Conservation (phyloP, 23 tunicate species). For the Clavelina lepadiformis region DNA sequence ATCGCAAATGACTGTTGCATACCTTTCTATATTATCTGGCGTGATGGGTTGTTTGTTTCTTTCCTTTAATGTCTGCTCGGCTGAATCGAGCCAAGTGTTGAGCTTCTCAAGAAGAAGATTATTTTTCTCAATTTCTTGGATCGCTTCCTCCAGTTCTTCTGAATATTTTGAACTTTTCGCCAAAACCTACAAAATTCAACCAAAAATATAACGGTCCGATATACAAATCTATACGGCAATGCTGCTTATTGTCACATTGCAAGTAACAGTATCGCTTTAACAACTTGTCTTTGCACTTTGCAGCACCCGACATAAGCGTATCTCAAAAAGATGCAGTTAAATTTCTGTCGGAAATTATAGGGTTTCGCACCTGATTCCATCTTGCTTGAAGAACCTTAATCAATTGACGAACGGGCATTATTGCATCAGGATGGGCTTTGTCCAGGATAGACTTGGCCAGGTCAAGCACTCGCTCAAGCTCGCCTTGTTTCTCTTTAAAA, state of each 20-base stretch:
- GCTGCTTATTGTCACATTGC: not conserved
- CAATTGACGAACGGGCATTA: slow-evolving; percentile 72
- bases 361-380: slow-evolving; percentile 77
- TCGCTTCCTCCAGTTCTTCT: slow-evolving; percentile 26
- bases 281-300: no score
- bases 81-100: slow-evolving; percentile 64
- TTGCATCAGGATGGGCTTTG: slow-evolving; percentile 86
- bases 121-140: slow-evolving; percentile 41
- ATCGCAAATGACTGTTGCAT: not conserved
- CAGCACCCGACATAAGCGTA: no score
- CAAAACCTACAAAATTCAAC: slow-evolving; percentile 34
- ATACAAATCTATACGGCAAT: not conserved
- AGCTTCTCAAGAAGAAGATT: slow-evolving; percentile 33
- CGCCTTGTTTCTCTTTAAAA: slow-evolving; percentile 38
- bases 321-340: no score
- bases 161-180: slow-evolving; percentile 42
- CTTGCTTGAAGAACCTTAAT: slow-evolving; percentile 62
- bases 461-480: slow-evolving; percentile 44
- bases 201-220: not conserved
- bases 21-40: slow-evolving; percentile 26
- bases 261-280: no score
- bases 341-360: no score
- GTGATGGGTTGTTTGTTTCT: slow-evolving; percentile 48
- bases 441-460: slow-evolving; percentile 69
- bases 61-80: slow-evolving; percentile 45